These are phyloP conservation scores for Candidula unifasciata DNA, from an alignment of 2,888 invertebrate species.

Conservation along the genomic window DNA sequence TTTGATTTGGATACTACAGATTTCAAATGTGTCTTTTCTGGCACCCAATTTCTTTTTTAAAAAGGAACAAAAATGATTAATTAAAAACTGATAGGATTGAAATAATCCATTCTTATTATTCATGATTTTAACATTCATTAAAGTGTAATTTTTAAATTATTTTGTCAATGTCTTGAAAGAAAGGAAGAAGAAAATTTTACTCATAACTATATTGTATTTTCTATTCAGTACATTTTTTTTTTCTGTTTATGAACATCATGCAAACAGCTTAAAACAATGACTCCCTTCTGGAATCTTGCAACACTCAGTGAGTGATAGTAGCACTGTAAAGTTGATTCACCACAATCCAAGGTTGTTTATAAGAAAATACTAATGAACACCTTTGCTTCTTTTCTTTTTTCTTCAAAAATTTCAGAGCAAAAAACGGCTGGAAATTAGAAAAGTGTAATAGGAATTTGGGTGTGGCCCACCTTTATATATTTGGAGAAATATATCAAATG, in stretches of 20 bases:
- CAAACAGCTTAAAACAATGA: conserved; percentile 5
- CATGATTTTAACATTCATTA: too few species aligned
- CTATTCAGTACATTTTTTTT: conserved; percentile 6
- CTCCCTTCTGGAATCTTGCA: conserved; percentile 12
- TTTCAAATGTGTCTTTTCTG: too few species aligned
- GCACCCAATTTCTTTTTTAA: too few species aligned
- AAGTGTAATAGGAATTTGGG: conserved; percentile 58
- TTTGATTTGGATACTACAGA: too few species aligned
- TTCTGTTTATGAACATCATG: conserved; percentile 28
- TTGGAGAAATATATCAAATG: conserved; percentile 43
- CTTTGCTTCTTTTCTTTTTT: conserved; percentile 53
- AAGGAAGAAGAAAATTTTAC: too few species aligned
- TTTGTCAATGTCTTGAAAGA: too few species aligned
- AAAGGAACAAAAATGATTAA: too few species aligned
- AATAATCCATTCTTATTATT: too few species aligned
- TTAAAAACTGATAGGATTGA: too few species aligned
- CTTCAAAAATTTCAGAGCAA: conserved; percentile 68
- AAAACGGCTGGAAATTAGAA: conserved; percentile 72
- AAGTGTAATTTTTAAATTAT: too few species aligned
- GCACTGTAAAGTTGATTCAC: conserved; percentile 7
- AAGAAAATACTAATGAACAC: conserved; percentile 30
- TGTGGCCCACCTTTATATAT: conserved; percentile 44
- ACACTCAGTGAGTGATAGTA: not conserved
- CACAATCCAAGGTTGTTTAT: conserved; percentile 16
- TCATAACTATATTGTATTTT: conserved; percentile 12